Evolutionary conservation across 30 jellyfish, hydroid and myxozoan species (phyloP).

Genomic region (Hydra vulgaris): DNA sequence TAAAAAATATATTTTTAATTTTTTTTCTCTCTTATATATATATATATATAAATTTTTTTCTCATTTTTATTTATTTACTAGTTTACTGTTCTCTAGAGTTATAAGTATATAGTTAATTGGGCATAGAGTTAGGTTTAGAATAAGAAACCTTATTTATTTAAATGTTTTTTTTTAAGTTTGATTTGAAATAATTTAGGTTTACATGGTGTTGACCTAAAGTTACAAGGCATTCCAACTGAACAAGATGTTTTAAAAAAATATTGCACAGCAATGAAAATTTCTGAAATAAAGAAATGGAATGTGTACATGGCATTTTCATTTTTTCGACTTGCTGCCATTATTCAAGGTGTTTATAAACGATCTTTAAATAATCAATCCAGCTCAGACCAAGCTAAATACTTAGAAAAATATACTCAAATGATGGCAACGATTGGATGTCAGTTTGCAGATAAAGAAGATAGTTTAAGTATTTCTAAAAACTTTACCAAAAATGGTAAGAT

Average conservation of each 20-base stretch:
- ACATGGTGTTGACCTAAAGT: conserved; percentile 40
- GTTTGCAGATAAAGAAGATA: conserved; percentile 17
- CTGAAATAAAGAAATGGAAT: conserved; percentile 57
- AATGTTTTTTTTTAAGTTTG: background rate
- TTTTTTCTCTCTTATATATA: too few relatives aligned
- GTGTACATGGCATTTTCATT: conserved; percentile 82
- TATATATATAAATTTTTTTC: too few relatives aligned
- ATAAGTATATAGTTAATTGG: too few relatives aligned
- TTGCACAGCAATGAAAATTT: conserved; percentile 45
- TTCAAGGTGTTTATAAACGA: conserved; percentile 78
- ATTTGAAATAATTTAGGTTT: conserved; percentile 31
- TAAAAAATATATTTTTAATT: too few relatives aligned
- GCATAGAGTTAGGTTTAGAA: too few relatives aligned
- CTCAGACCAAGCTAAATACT: conserved; percentile 63
- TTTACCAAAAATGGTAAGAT: conserved; percentile 25
- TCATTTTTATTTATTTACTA: too few relatives aligned
- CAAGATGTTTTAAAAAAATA: conserved; percentile 42
- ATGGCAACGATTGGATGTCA: conserved; percentile 58
- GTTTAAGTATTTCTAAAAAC: background rate
- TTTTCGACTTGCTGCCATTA: conserved; percentile 82
- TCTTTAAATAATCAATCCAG: conserved; percentile 82
- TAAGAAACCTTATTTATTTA: too few relatives aligned
- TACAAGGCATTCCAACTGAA: conserved; percentile 75
- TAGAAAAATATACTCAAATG: conserved; percentile 50
- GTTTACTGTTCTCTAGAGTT: too few relatives aligned